Conservation (phyloP, 2,888 invertebrate genomes). For the Alcis repandata region DNA sequence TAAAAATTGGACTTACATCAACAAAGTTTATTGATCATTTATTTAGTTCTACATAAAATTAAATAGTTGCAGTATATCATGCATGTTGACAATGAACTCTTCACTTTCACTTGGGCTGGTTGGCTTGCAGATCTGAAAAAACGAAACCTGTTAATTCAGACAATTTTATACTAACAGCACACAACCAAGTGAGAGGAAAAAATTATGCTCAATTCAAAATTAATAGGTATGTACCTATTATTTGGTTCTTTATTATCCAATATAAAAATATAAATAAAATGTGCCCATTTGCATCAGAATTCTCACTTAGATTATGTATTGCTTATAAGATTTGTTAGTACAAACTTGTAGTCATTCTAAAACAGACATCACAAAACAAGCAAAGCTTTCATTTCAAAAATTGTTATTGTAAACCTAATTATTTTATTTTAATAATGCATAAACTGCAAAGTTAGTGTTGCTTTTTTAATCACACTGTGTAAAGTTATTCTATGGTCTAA, state of each 20-base stretch:
- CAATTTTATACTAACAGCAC: not conserved
- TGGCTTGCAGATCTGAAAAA: conserved; percentile 68
- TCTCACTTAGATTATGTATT: not conserved
- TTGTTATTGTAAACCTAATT: not conserved
- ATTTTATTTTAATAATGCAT: conserved; percentile 21
- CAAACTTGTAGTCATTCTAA: conserved; percentile 10
- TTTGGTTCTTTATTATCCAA: too few species aligned
- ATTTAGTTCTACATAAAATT: conserved; percentile 60
- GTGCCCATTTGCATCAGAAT: not conserved
- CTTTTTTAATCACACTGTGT: conserved; percentile 9
- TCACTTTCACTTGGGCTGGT: conserved; percentile 58
- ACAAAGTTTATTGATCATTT: conserved; percentile 57
- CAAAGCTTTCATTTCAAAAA: not conserved
- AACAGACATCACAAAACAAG: conserved; percentile 23
- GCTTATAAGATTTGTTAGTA: not conserved
- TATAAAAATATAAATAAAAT: not conserved
- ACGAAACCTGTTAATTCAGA: conserved; percentile 12
- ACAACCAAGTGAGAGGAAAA: not conserved
- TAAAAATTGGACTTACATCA: conserved; percentile 40
- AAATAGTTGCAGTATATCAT: conserved; percentile 60
- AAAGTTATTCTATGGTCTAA: conserved; percentile 3
- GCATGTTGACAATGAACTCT: conserved; percentile 60
- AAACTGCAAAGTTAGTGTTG: conserved; percentile 35
- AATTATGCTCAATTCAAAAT: not conserved
- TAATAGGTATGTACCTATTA: not conserved